A percentile compares a stretch with the other conserved stretches of the same genome.
These are phyloP conservation scores for Anthrax anthrax DNA, from an alignment of 2,888 invertebrate genomes.

Conservation along the genomic window DNA sequence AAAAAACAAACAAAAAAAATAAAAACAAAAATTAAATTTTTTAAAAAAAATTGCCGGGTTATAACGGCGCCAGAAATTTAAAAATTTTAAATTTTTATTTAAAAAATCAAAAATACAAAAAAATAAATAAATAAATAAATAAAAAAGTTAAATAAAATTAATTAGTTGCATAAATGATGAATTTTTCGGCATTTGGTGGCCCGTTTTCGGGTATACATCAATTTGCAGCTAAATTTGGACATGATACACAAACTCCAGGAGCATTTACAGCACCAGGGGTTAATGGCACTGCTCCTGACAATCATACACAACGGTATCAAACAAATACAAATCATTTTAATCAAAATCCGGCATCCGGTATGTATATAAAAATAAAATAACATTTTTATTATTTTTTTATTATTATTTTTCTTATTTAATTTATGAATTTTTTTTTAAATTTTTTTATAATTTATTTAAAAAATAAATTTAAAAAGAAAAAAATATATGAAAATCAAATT, in stretches of 20 bases:
- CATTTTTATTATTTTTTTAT: neutral
- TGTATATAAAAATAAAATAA: too few species aligned
- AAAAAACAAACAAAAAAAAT: neutral
- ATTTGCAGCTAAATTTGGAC: slow-evolving; percentile 34
- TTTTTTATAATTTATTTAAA: neutral
- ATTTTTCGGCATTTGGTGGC: slow-evolving; percentile 35
- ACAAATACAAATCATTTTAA: slow-evolving; percentile 36
- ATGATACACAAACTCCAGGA: slow-evolving; percentile 31
- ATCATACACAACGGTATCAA: slow-evolving; percentile 35
- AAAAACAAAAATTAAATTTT: neutral
- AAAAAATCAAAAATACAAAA: neutral
- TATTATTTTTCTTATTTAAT: neutral
- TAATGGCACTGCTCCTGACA: slow-evolving; percentile 25
- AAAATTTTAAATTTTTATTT: too few species aligned
- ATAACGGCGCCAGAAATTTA: neutral
- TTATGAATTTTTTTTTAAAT: neutral
- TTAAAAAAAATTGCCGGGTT: neutral
- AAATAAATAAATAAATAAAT: neutral
- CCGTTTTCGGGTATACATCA: slow-evolving; percentile 35
- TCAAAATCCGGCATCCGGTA: slow-evolving; percentile 24
- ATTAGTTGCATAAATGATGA: slow-evolving; percentile 25
- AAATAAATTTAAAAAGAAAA: neutral
- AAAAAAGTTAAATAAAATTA: neutral
- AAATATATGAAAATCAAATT: neutral
- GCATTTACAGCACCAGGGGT: slow-evolving; percentile 31